Evolutionary conservation across 2,888 invertebrate genomes (phyloP).

Genomic region (Dimorphilus gyrociliatus): DNA sequence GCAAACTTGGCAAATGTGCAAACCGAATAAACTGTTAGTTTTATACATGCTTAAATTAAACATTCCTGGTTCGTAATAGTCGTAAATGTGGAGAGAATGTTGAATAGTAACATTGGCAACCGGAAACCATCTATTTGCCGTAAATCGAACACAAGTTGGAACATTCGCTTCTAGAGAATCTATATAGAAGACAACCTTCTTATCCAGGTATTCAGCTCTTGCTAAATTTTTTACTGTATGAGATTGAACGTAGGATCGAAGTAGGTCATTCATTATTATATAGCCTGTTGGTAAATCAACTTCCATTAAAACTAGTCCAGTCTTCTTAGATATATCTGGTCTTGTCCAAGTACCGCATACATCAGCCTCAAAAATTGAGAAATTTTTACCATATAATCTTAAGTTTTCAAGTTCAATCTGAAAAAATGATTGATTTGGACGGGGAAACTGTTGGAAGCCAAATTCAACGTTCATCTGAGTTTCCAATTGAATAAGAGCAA

Average conservation of each 20-base stretch:
- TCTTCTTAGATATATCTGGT: slow-evolving; percentile 15
- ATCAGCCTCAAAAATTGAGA: slow-evolving; percentile 60
- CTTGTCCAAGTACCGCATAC: slow-evolving; percentile 58
- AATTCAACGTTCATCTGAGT: slow-evolving; percentile 27
- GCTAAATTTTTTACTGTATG: slow-evolving; percentile 60
- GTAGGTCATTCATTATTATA: slow-evolving; percentile 48
- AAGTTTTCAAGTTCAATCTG: slow-evolving; percentile 48
- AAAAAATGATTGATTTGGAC: no score
- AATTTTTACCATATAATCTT: slow-evolving; percentile 56
- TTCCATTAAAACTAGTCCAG: slow-evolving; percentile 28
- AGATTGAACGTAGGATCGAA: slow-evolving; percentile 68
- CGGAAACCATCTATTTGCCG: slow-evolving; percentile 81
- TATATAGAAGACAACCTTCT: slow-evolving; percentile 78
- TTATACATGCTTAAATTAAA: slow-evolving; percentile 24
- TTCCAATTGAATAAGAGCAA: slow-evolving; percentile 67
- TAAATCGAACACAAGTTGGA: slow-evolving; percentile 69
- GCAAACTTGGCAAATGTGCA: slow-evolving; percentile 33
- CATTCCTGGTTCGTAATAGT: slow-evolving; percentile 83
- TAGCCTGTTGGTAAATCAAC: slow-evolving; percentile 30
- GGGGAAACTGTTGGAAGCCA: no score
- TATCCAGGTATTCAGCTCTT: slow-evolving; percentile 61
- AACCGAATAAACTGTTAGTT: slow-evolving; percentile 22
- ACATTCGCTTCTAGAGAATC: slow-evolving; percentile 60
- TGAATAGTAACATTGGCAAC: slow-evolving; percentile 89
- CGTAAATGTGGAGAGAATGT: slow-evolving; percentile 71